Evolutionary conservation across 37 sponge, comb jelly and placozoan genomes (phyloP), one percentile per base, ranked within the genome.

Genomic region (Mnemiopsis leidyi): DNA sequence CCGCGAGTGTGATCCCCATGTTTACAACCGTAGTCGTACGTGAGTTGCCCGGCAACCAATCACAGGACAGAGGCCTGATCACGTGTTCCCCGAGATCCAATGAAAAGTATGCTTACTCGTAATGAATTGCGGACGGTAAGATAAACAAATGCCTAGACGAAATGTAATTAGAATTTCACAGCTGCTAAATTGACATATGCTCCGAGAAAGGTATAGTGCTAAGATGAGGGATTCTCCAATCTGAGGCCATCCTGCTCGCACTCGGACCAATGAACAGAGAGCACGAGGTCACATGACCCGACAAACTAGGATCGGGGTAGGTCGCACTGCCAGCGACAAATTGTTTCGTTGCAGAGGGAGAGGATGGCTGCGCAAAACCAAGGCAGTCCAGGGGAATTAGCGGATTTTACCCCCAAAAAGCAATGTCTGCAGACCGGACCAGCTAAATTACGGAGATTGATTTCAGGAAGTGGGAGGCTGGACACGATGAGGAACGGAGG

Each of bases 131-230:
- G 32, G 61, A 48, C 61, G 79, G 79, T 77, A 34, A 77, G 79
- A 77, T 77, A 77, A 77, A 77, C 79, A 77, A 77, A 77, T 77
- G 79, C 79, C 79, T 32, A 77, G 79, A 77, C 79, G 79, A 77
- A 77, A 77, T 77, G 32, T 77, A 77, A 77, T 77, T 77, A 77
- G 36, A 34, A 34, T 77, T 77, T 77, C 79, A 77, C 79, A 77
- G 79, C 79, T 77, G 79, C 79, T 77, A 34, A 77, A 34, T 77
- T 77, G 79, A 77, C 79, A 77, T 77, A 77, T 77, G 79, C 20
- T 77, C 34, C 28, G 73, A 32, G 23, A 34, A 34, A 13, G 61
- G 61, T 5, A 48, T 48, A 48, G 61, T 48, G 61, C 61, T 48
- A 13, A 13, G 61, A 48, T 48, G 61, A 13, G 5, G 13, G 13